A percentile compares a stretch with the other conserved stretches of the same genome.
These are phyloP conservation scores for Amblyornis subalaris DNA, from an alignment of 2,113 vertebrate species.

Conservation along the genomic window DNA sequence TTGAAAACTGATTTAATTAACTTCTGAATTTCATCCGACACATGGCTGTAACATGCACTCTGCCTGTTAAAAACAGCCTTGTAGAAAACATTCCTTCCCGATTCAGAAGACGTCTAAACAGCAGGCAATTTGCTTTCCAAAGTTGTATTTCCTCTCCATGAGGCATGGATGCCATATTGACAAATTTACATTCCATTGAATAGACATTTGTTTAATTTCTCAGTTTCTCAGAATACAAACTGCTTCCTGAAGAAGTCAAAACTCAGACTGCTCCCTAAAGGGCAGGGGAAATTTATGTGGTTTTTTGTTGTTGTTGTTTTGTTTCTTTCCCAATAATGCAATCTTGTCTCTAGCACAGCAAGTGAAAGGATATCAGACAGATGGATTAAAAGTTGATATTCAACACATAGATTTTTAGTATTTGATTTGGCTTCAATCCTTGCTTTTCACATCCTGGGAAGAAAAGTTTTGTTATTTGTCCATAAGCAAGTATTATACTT, in stretches of 20 bases:
- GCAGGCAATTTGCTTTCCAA: background rate
- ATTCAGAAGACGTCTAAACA: background rate
- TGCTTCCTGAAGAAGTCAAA: conserved; percentile 5
- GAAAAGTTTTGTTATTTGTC: background rate
- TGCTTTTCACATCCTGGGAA: background rate
- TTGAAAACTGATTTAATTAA: background rate
- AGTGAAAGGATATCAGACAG: background rate
- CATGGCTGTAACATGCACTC: background rate
- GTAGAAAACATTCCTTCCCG: background rate
- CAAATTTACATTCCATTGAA: conserved; percentile 2
- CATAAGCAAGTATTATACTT: background rate
- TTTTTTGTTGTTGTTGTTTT: background rate
- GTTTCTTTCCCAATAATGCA: background rate
- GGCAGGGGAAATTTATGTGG: background rate
- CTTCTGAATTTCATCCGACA: background rate
- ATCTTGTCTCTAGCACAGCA: background rate
- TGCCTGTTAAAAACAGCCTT: background rate
- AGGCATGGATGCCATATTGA: background rate
- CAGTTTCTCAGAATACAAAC: conserved; percentile 13
- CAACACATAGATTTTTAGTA: background rate
- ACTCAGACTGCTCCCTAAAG: background rate
- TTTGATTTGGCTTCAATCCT: background rate
- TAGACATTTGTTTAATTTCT: conserved; percentile 18
- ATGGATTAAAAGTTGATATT: background rate
- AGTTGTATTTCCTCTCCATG: background rate